Evolutionary conservation across 2,113 vertebrate genomes (phyloP), one percentile per base, ranked within the genome.

Genomic region (Platichthys flesus): DNA sequence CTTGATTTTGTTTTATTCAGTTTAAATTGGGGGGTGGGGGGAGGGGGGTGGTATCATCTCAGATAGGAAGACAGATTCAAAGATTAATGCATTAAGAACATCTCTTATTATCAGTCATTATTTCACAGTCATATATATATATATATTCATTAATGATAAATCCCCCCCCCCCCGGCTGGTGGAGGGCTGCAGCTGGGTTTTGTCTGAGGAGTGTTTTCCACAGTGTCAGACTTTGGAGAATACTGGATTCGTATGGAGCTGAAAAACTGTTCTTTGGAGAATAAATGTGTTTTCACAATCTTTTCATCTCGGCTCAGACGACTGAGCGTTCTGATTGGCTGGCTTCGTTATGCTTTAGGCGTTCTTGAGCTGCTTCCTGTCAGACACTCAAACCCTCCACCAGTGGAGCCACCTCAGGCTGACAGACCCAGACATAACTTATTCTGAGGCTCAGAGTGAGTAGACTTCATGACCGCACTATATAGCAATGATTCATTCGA

Each of bases 281-380:
- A 16, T 21, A 21, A 35, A 13, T 4, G 20, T 56, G 1, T 14
- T 26, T 56, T 56, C 31, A 55, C 2, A n/a, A 51, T 35, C 26
- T 7, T 35, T 49, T 10, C 52, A 65, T 24, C 28, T 75, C 64
- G 23, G 52, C 2, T 74, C 71, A 55, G 21, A 55, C 13, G n/a
- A 55, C 21, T 40, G 61, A 59, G 10, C 1, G 2, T 40, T 40
- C 21, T 35, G 45, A 62, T 20, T 61, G 57, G 45, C 10, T 63
- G 47, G 15, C n/a, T 15, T 0, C 3, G 45, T 28, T n/a, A 18
- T 23, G 57, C 57, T 26, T 6, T 7, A 24, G 47, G 45, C 67
- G 26, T 13, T 2, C 24, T 9, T 23, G 67, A 14, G 28, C 4
- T 60, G 26, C 28, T 24, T 37, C 3, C 58, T 5, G 58, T 62